Conservation (phyloP, 2,797 vertebrate species). For the Anolis apletophallus region DNA sequence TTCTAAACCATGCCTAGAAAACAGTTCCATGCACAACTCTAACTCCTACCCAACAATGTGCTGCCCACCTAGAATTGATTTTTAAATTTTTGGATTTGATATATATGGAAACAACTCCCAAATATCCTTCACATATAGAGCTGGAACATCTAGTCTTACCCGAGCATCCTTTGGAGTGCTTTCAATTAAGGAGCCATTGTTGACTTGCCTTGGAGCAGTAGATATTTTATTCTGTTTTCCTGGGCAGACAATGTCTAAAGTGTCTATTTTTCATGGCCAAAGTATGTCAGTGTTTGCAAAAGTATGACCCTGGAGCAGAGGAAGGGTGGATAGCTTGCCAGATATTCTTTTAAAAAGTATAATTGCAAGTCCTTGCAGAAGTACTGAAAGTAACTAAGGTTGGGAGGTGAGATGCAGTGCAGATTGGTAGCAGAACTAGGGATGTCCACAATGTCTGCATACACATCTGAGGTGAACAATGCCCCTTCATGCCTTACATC, state of each 20-base stretch:
- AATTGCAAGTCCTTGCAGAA: neutral
- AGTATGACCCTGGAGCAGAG: neutral
- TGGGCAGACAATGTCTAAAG: neutral
- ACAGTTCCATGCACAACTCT: too few species aligned
- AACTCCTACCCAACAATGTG: too few species aligned
- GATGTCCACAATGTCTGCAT: neutral
- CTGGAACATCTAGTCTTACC: neutral
- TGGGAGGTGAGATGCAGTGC: neutral
- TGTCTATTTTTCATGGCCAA: neutral
- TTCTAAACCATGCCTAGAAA: too few species aligned
- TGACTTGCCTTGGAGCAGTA: neutral
- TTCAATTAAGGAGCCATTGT: neutral
- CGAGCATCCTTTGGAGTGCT: neutral
- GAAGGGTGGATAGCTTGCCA: neutral
- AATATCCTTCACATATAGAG: neutral
- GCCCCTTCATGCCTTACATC: too few species aligned
- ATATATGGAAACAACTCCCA: too few species aligned
- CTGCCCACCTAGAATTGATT: too few species aligned
- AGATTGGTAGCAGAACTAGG: neutral
- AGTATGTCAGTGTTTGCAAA: neutral
- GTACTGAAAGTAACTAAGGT: neutral
- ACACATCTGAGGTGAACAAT: too few species aligned
- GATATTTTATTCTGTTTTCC: neutral
- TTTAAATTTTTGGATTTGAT: too few species aligned
- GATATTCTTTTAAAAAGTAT: neutral